Conservation (phyloP, 2,797 vertebrate genomes). For the Smutsia gigantea region DNA sequence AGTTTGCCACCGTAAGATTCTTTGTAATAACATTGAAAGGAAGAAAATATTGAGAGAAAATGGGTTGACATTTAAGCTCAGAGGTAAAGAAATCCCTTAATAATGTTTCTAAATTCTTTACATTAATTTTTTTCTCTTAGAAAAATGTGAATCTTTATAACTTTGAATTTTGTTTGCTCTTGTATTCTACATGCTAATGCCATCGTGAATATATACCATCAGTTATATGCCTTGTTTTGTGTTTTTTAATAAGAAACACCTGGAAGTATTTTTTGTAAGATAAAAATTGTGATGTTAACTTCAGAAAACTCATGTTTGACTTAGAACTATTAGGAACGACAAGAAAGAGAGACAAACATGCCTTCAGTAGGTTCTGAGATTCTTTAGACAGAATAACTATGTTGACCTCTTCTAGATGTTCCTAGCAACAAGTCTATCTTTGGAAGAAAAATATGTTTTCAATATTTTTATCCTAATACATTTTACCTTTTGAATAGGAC, state of each 20-base stretch:
- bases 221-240: constrained; percentile 33
- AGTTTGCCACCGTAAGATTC: neutral
- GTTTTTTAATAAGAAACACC: constrained; percentile 26
- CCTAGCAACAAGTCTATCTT: neutral
- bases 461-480: neutral
- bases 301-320: constrained; percentile 24
- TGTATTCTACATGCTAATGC: constrained; percentile 19
- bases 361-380: neutral
- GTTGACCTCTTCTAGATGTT: neutral
- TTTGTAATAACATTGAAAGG: neutral
- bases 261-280: neutral
- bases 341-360: neutral
- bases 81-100: neutral
- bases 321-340: neutral
- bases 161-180: constrained; percentile 53
- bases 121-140: constrained; percentile 9
- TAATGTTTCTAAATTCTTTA: constrained; percentile 39
- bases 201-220: neutral
- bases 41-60: constrained; percentile 44
- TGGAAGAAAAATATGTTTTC: constrained; percentile 31
- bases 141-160: constrained; percentile 41
- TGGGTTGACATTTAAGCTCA: neutral
- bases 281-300: constrained; percentile 10
- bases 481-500: constrained; percentile 33
- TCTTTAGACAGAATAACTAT: neutral